These are phyloP conservation scores for Centruroides vittatus DNA, from an alignment of 1,140 invertebrate genomes.

Conservation along the genomic window DNA sequence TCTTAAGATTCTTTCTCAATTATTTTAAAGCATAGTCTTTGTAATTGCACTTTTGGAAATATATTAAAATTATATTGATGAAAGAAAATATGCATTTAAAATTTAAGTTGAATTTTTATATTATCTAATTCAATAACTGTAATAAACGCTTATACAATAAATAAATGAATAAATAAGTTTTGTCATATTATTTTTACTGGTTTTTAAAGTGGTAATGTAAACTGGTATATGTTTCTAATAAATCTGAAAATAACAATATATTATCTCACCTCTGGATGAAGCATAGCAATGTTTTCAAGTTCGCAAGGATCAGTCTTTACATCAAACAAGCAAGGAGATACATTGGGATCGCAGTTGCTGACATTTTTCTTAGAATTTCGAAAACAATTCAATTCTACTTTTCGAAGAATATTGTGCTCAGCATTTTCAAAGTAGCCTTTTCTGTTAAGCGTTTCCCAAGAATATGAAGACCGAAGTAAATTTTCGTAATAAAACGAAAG, in stretches of 20 bases:
- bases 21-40: no score
- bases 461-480: background rate
- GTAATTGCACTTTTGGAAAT: no score
- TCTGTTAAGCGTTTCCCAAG: background rate
- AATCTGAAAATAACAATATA: constrained; percentile 4
- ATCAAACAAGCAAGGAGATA: constrained; percentile 58
- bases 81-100: no score
- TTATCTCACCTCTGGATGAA: constrained; percentile 17
- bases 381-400: constrained; percentile 23
- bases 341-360: constrained; percentile 19
- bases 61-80: no score
- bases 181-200: no score
- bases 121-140: no score
- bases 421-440: background rate
- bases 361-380: constrained; percentile 21
- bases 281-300: constrained; percentile 47
- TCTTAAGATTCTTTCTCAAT: no score
- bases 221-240: no score
- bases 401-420: background rate
- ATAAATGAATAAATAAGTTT: no score
- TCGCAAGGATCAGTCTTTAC: constrained; percentile 70
- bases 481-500: background rate
- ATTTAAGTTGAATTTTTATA: no score
- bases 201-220: no score
- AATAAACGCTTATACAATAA: no score